Base-by-base conservation (phyloP, 2,113 vertebrate genomes). In the Chamaea fasciata region DNA sequence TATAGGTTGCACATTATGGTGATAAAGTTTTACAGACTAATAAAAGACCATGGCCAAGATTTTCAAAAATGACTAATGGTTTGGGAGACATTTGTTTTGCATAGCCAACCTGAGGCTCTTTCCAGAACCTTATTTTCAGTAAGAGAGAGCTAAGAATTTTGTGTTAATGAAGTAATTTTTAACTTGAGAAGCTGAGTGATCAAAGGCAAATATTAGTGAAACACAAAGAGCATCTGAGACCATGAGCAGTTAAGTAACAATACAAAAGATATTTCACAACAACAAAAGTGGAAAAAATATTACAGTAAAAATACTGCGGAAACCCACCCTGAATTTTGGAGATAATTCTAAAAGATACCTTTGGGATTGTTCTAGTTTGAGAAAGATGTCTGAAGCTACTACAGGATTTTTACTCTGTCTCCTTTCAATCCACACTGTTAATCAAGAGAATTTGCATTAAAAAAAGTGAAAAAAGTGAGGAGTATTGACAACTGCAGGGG, bases 1-100 rank as follows among this genome's bases (percentile, higher is more conserved):
- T 95, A 85, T 87, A 59, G n/a, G 26, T 67, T 82, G 31, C 8
- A 79, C 37, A 84, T 65, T 69, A 89, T 37, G 20, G 46, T 82
- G 74, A 91, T 87, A 91, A 94, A 95, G 35, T 91, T 95, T 95
- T 94, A 95, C 35, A 86, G 84, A 23, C 82, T 63, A 88, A 91
- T 95, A 95, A 95, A 95, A 80, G 37, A 63, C 19, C 10, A 19
- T 0, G 1, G 59, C 84, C 89, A 97, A 94, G 46, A 79, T 74
- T 94, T 95, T 10, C 0, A 55, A 95, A 94, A 92, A 62, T 87
- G n/a, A 69, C 57, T 91, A 96, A 86, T 94, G 57, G 21, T 74
- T 76, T 95, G 63, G 59, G 87, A 91, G 15, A 37, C 3, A 24
- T 83, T 64, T 56, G 21, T 28, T 84, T 39, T 47, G 30, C 11